A percentile compares a stretch with the other conserved stretches of the same genome.
Conservation (phyloP, 2,797 vertebrate species). For the Helostoma temminkii region DNA sequence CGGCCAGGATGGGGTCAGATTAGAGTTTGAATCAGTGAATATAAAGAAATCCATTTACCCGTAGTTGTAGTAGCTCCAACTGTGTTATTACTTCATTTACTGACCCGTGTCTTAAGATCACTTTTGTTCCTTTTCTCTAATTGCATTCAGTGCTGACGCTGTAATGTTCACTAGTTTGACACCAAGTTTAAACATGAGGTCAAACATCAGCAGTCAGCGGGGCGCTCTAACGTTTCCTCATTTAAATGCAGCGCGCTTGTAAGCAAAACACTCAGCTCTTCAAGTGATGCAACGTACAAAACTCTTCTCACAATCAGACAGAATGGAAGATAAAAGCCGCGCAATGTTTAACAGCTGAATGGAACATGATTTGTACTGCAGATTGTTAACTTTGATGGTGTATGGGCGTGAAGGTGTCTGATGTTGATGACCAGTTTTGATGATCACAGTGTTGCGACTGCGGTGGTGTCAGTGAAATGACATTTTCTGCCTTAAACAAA, state of each 20-base stretch:
- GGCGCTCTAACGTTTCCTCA: background rate
- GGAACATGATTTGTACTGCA: background rate
- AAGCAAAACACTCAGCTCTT: background rate
- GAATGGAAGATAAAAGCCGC: conserved; percentile 8
- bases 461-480: conserved; percentile 4
- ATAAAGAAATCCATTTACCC: conserved; percentile 12
- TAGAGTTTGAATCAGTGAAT: background rate
- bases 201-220: conserved; percentile 8
- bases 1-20: conserved; percentile 1
- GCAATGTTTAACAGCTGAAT: background rate
- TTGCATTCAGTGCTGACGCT: background rate
- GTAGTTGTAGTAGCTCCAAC: background rate
- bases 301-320: conserved; percentile 5
- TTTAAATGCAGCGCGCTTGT: background rate
- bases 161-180: conserved; percentile 3
- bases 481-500: background rate
- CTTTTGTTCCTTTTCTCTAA: conserved; percentile 5
- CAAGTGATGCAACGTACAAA: conserved; percentile 19
- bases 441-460: conserved; percentile 16
- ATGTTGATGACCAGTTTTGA: background rate
- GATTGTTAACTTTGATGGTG: background rate
- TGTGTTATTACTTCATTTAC: conserved; percentile 16
- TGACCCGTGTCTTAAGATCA: background rate
- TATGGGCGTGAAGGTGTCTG: background rate
- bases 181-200: conserved; percentile 1